A percentile compares a stretch with the other conserved stretches of the same genome.
phyloP scores from a whole-genome alignment of 30 jellyfish, hydroid and myxozoan genomes.

The Pseudorhiza aurosa region DNA sequence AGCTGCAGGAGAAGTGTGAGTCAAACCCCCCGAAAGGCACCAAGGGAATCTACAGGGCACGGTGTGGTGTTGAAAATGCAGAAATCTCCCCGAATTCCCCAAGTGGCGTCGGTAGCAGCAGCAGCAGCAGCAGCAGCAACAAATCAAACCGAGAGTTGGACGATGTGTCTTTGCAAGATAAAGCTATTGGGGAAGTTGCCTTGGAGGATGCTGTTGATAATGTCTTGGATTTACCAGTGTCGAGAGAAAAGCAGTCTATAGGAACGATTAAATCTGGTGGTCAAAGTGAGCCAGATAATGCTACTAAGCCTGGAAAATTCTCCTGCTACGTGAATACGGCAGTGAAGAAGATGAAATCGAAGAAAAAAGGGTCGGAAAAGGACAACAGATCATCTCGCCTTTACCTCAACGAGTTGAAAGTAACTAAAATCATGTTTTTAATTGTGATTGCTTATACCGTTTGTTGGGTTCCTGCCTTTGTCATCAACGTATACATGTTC shows the following conservation, averaged over 20 bases:
- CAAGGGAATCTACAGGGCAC: not conserved
- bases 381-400: conserved; percentile 5
- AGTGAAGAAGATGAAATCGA: conserved; percentile 1
- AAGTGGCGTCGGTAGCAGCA: not conserved
- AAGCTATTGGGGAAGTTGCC: too few relatives aligned
- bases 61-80: not conserved
- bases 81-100: not conserved
- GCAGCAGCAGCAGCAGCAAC: not conserved
- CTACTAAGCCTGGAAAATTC: not conserved
- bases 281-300: not conserved
- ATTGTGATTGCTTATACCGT: conserved; percentile 71
- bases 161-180: not conserved
- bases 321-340: not conserved
- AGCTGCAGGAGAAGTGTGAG: not conserved
- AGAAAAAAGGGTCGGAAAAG: not conserved
- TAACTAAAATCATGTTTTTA: conserved; percentile 71
- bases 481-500: conserved; percentile 38
- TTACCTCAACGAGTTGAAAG: conserved; percentile 43
- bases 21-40: not conserved
- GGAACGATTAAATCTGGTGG: too few relatives aligned
- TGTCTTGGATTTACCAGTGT: too few relatives aligned
- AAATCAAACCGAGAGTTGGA: not conserved
- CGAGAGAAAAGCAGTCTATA: too few relatives aligned
- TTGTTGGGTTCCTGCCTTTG: conserved; percentile 87
- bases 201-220: too few relatives aligned